These are phyloP conservation scores for Drosophila tsacasi DNA, from an alignment of 1,140 invertebrate genomes.

Conservation along the genomic window DNA sequence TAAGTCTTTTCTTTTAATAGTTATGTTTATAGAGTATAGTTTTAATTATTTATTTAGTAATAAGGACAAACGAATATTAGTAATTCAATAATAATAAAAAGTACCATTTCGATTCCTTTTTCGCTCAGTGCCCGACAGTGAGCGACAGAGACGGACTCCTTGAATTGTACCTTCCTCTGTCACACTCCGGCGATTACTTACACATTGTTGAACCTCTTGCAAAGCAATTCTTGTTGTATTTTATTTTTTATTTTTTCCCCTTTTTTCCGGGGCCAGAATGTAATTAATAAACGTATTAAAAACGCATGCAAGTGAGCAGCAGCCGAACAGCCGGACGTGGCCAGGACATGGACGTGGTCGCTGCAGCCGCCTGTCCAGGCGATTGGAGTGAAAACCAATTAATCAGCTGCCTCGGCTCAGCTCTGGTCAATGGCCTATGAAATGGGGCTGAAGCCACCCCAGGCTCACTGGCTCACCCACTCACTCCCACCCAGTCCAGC, in stretches of 20 bases:
- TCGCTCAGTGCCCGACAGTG: neutral
- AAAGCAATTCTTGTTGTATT: slow-evolving; percentile 38
- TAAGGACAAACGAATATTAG: no score
- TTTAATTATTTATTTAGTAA: no score
- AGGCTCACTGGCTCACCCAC: neutral
- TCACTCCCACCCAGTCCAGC: neutral
- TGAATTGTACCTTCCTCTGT: slow-evolving; percentile 37
- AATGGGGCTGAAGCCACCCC: slow-evolving; percentile 71
- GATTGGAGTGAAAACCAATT: slow-evolving; percentile 68
- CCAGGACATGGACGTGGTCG: slow-evolving; percentile 26
- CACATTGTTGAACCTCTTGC: slow-evolving; percentile 72
- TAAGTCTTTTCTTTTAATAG: no score
- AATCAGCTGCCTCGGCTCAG: slow-evolving; percentile 59
- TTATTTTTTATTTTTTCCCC: neutral
- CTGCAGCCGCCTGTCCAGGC: slow-evolving; percentile 17
- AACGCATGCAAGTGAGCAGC: slow-evolving; percentile 74
- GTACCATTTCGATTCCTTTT: neutral
- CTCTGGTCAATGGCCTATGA: slow-evolving; percentile 83
- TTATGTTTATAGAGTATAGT: no score
- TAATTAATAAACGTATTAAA: slow-evolving; percentile 83
- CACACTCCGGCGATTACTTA: slow-evolving; percentile 62
- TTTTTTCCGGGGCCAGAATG: slow-evolving; percentile 62
- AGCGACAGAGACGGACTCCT: slow-evolving; percentile 46
- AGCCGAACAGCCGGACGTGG: slow-evolving; percentile 32
- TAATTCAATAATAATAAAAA: no score